phyloP scores from a whole-genome alignment of 2,888 invertebrate species.

The Patella depressa region DNA sequence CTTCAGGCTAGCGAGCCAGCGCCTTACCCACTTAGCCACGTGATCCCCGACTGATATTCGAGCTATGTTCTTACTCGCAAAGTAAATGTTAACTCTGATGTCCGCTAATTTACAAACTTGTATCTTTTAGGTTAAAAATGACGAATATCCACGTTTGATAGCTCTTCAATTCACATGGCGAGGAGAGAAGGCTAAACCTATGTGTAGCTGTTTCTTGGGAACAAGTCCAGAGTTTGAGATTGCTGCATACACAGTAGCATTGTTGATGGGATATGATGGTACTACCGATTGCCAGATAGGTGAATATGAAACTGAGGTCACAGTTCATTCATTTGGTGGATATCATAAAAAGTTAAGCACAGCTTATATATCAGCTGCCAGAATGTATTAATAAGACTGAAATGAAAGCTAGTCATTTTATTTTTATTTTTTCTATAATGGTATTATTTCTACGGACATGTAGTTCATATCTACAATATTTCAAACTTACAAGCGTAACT shows the following conservation, averaged over 20 bases:
- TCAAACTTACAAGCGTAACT: too few relatives aligned
- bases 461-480: too few relatives aligned
- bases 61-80: too few relatives aligned
- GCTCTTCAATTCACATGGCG: conserved; percentile 69
- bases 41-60: too few relatives aligned
- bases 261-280: conserved; percentile 46
- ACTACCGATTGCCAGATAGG: conserved; percentile 56
- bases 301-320: conserved; percentile 66
- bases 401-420: too few relatives aligned
- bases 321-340: conserved; percentile 53
- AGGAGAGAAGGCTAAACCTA: conserved; percentile 63
- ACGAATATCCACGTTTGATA: conserved; percentile 63
- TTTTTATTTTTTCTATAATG: too few relatives aligned
- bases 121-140: conserved; percentile 52
- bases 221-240: conserved; percentile 72
- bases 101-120: too few relatives aligned
- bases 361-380: conserved; percentile 59
- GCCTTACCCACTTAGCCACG: too few relatives aligned
- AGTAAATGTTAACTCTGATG: too few relatives aligned
- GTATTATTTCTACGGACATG: too few relatives aligned
- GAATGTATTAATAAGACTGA: conserved; percentile 34
- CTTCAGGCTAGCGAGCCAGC: too few relatives aligned
- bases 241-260: conserved; percentile 66
- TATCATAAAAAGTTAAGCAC: conserved; percentile 58
- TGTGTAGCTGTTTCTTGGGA: conserved; percentile 68